These are phyloP conservation scores for Ischnus inquisitorius DNA, from an alignment of 2,888 invertebrate species.

Conservation along the genomic window DNA sequence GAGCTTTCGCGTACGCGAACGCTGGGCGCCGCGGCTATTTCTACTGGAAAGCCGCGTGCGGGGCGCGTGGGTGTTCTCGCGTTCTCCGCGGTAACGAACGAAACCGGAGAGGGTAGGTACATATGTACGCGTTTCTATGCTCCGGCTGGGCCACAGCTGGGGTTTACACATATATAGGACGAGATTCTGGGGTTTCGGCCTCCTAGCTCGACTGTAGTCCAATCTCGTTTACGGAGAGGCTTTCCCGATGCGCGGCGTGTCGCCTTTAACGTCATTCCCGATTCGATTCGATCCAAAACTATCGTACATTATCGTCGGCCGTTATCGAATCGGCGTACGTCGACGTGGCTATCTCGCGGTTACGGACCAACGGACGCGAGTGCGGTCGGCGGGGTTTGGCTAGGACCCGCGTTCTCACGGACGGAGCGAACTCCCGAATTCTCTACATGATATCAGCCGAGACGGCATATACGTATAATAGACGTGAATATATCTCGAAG, in stretches of 20 bases:
- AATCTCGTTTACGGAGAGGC: neutral
- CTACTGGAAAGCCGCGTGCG: slow-evolving; percentile 30
- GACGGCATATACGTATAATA: slow-evolving; percentile 6
- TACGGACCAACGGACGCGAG: slow-evolving; percentile 50
- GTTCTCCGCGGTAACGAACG: slow-evolving; percentile 47
- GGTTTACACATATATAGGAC: too few relatives aligned
- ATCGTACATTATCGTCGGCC: slow-evolving; percentile 36
- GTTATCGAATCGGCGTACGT: slow-evolving; percentile 53
- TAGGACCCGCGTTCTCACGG: neutral
- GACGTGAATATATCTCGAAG: neutral
- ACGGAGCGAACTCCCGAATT: slow-evolving; percentile 1
- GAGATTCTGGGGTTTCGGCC: neutral
- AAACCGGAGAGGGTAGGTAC: slow-evolving; percentile 17
- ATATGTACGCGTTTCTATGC: too few relatives aligned
- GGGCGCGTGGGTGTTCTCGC: slow-evolving; percentile 36
- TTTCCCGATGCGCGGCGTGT: neutral
- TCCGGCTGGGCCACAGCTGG: too few relatives aligned
- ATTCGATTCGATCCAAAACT: slow-evolving; percentile 22
- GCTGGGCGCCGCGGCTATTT: slow-evolving; percentile 5
- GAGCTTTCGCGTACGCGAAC: slow-evolving; percentile 25
- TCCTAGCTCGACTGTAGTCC: neutral
- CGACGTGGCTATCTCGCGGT: slow-evolving; percentile 48
- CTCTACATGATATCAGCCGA: slow-evolving; percentile 1
- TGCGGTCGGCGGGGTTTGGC: neutral
- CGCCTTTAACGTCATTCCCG: slow-evolving; percentile 49